Evolutionary conservation across 1,140 invertebrate genomes (phyloP), one percentile per base, ranked within the genome.

Genomic region (Zaprionus inermis): DNA sequence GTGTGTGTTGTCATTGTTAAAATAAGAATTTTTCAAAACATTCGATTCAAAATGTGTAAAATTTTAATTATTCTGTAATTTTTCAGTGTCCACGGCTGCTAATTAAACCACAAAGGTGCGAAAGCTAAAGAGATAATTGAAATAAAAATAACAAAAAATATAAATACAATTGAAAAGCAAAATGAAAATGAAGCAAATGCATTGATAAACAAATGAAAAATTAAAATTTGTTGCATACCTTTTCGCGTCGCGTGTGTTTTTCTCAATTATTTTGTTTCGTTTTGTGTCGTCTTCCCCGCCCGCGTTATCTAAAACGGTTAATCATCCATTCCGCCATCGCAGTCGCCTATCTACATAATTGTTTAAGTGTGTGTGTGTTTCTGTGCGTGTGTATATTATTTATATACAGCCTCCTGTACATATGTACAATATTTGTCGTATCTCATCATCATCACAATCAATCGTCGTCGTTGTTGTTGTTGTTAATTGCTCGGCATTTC

Each of bases 351-450:
- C 41, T 56, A 30, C 38, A 28, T 28, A 28, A 28, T 36, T 76
- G 14, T 64, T 54, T 60, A 34, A 76, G 36, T 49, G 55, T 67
- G 34, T 52, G 11, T 60, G 46, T 69, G 16, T 61, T 5, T 4
- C 24, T 74, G 64, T 81, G 71, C 63, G 60, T 74, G 51, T 80
- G 63, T 81, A 69, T 77, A 59, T 71, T 63, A 68, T 65, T 73
- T 65, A 71, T 69, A 51, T 61, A 63, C 66, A 18, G 16, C 46
- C 80, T 76, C 83, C 83, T 86, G 83, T 88, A 88, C 83, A 88
- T 88, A 88, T 88, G 83, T 88, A 88, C 83, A 89, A 88, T 88
- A 88, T 72, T 89, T 83, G 67, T 86, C 83, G 83, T 86, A 51
- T 38, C 12, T 72, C 79, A 61, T 85, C 79, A 71, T 88, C 79